Evolutionary conservation across 35 echinoderm and acorn worm genomes (phyloP).

Genomic region (Nesometra sesokonis): DNA sequence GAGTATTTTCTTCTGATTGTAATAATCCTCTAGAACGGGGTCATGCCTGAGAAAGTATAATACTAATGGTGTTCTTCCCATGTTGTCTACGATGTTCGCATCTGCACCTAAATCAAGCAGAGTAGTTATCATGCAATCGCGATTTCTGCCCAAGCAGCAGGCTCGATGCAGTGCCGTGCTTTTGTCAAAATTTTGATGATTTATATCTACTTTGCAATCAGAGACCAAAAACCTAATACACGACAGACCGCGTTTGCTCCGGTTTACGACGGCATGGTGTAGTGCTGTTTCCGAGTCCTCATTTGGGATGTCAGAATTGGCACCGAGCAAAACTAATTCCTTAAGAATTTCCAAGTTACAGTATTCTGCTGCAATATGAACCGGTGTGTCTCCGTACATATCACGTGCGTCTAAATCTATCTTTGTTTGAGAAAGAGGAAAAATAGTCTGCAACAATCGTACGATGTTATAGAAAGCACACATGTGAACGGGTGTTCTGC

Average conservation of each 20-base stretch:
- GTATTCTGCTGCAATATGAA: slow-evolving; percentile 20
- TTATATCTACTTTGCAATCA: neutral
- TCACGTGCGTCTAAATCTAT: slow-evolving; percentile 4
- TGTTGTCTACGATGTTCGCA: slow-evolving; percentile 12
- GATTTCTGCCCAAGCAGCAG: neutral
- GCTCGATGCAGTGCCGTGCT: slow-evolving; percentile 12
- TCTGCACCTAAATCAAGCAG: slow-evolving; percentile 19
- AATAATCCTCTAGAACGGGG: neutral
- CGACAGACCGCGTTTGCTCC: neutral
- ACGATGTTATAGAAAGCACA: slow-evolving; percentile 29
- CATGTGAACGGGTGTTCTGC: slow-evolving; percentile 10
- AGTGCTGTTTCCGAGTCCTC: slow-evolving; percentile 15
- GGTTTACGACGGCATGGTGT: slow-evolving; percentile 3
- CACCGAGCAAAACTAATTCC: slow-evolving; percentile 1
- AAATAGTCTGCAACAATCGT: neutral
- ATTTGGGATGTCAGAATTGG: neutral
- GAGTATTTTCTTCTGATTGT: neutral
- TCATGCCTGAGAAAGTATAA: slow-evolving; percentile 10
- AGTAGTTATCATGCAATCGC: neutral
- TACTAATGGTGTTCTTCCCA: slow-evolving; percentile 4
- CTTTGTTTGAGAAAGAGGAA: neutral
- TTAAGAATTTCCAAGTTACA: slow-evolving; percentile 1
- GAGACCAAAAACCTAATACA: slow-evolving; percentile 26
- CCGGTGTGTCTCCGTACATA: slow-evolving; percentile 9
- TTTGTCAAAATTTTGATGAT: slow-evolving; percentile 9